Conservation (phyloP, 1,140 invertebrate genomes). For the Trinorchestia longiramus region DNA sequence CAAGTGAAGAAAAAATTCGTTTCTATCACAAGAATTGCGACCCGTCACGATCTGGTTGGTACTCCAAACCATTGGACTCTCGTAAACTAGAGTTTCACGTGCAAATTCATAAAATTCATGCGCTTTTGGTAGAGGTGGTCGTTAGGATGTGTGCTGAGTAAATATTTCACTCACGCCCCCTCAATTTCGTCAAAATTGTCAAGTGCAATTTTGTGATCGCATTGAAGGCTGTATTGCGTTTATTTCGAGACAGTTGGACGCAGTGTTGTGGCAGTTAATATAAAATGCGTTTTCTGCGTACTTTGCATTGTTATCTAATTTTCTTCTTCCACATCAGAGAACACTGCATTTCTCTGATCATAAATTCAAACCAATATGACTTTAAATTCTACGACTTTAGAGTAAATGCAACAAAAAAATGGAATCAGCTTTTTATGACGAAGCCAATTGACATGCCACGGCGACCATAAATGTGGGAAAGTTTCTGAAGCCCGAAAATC, state of each 20-base stretch:
- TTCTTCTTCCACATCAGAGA: not conserved
- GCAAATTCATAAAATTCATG: conserved; percentile 35
- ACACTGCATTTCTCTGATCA: not conserved
- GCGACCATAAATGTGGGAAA: not conserved
- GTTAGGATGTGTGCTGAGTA: conserved; percentile 21
- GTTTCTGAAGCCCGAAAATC: not conserved
- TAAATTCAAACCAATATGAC: not conserved
- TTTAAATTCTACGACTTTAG: not conserved
- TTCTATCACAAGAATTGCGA: not conserved
- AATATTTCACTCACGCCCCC: conserved; percentile 47
- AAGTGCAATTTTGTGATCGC: not conserved
- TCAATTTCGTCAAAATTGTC: conserved; percentile 47
- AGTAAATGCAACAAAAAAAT: not conserved
- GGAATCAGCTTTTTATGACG: not conserved
- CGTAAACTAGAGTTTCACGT: not conserved
- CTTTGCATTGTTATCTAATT: not conserved
- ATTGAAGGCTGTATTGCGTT: not conserved
- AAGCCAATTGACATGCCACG: not conserved
- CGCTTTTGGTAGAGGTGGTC: not conserved
- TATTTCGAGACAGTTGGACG: not conserved
- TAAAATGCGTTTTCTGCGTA: not conserved
- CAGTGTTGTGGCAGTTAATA: not conserved
- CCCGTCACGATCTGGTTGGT: not conserved
- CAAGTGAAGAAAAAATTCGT: not conserved
- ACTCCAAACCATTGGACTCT: not conserved